Evolutionary conservation across 1,140 invertebrate species (phyloP).

Genomic region (Ptiloglossa arizonensis): DNA sequence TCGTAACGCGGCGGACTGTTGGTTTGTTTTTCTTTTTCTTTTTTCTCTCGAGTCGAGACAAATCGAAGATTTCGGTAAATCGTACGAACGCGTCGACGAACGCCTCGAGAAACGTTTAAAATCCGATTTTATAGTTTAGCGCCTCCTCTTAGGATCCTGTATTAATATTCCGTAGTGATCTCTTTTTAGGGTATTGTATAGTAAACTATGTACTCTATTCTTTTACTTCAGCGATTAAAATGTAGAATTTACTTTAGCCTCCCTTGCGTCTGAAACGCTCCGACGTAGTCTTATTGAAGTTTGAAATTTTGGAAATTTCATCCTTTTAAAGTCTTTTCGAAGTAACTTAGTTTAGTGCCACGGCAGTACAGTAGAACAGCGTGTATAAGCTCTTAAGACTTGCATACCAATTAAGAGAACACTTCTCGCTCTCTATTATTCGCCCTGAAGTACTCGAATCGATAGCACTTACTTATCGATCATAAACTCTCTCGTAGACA

Average conservation of each 20-base stretch:
- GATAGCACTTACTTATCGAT: conserved; percentile 63
- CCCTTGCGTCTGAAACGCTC: conserved; percentile 23
- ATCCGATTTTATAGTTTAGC: conserved; percentile 22
- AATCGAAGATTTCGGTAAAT: not conserved
- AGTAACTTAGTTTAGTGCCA: conserved; percentile 56
- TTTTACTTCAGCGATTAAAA: conserved; percentile 51
- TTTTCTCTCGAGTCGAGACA: too few species aligned
- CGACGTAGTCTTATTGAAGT: conserved; percentile 20
- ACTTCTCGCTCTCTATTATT: conserved; percentile 62
- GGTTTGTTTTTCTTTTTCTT: not conserved
- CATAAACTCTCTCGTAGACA: conserved; percentile 54
- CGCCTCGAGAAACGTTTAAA: conserved; percentile 13
- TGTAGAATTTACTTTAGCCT: conserved; percentile 54
- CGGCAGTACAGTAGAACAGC: conserved; percentile 52
- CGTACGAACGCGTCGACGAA: not conserved
- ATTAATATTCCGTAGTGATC: conserved; percentile 54
- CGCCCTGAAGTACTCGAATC: conserved; percentile 56
- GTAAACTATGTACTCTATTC: conserved; percentile 37
- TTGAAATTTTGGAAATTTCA: not conserved
- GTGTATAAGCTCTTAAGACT: conserved; percentile 63
- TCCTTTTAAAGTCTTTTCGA: not conserved
- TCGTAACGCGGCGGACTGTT: not conserved
- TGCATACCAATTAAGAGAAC: conserved; percentile 65
- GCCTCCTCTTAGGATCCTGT: conserved; percentile 36
- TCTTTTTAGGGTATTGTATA: conserved; percentile 51